Evolutionary conservation across 2,797 vertebrate species (phyloP).

Genomic region (Arctocebus calabarensis): DNA sequence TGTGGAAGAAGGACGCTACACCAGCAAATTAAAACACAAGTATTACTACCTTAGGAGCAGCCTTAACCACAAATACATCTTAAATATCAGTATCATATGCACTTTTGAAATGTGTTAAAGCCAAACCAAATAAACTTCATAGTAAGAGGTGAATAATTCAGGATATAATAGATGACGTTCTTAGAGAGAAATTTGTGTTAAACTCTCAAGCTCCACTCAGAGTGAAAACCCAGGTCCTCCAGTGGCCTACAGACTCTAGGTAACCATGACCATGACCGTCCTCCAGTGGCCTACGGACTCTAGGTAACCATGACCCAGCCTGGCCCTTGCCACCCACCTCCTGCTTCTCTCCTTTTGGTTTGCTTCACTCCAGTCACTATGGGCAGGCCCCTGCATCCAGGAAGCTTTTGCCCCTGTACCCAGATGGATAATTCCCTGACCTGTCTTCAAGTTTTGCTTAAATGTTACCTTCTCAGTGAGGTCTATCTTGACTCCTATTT

Average conservation of each 20-base stretch:
- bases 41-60: not conserved
- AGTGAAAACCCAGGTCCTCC: not conserved
- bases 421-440: not conserved
- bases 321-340: not conserved
- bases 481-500: not conserved
- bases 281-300: not conserved
- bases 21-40: not conserved
- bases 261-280: not conserved
- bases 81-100: not conserved
- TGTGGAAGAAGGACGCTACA: conserved; percentile 75
- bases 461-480: not conserved
- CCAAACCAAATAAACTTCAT: not conserved
- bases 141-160: conserved; percentile 10
- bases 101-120: not conserved
- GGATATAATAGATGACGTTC: not conserved
- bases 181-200: not conserved
- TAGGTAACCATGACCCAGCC: not conserved
- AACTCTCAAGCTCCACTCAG: not conserved
- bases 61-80: not conserved
- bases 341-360: not conserved
- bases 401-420: not conserved
- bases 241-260: not conserved
- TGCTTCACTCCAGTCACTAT: not conserved
- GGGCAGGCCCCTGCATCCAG: not conserved
- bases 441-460: not conserved